A percentile compares a stretch with the other conserved stretches of the same genome.
Conservation (phyloP, 2,113 vertebrate species). For the Hypanus sabinus region DNA sequence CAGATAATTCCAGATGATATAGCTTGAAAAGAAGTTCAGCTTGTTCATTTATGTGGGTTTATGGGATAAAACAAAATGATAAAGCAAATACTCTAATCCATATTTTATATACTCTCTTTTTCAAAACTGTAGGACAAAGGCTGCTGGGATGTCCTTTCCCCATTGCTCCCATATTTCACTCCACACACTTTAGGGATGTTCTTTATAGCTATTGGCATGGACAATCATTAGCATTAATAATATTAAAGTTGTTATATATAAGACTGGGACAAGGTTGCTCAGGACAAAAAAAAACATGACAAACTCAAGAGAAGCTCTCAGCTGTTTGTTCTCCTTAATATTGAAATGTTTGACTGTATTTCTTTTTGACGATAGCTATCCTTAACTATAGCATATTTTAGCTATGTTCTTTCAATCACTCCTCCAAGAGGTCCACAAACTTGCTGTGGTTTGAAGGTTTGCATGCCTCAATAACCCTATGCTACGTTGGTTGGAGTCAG, state of each 20-base stretch:
- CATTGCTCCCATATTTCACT: not conserved
- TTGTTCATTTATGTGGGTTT: not conserved
- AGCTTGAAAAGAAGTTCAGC: not conserved
- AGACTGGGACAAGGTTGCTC: not conserved
- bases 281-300: not conserved
- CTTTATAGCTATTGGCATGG: not conserved
- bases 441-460: too few species aligned
- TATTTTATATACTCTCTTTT: not conserved
- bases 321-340: not conserved
- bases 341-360: not conserved
- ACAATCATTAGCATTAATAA: not conserved
- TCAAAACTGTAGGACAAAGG: not conserved
- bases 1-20: not conserved
- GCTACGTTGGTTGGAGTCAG: too few species aligned
- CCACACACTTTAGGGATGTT: not conserved
- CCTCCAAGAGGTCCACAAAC: too few species aligned
- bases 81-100: not conserved
- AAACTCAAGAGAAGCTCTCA: not conserved
- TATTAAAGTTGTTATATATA: not conserved
- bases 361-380: not conserved
- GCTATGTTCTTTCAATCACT: not conserved
- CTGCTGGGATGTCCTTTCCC: not conserved
- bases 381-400: not conserved
- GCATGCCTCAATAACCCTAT: too few species aligned
- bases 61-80: too few species aligned